Evolutionary conservation across 2,113 vertebrate species (phyloP), one percentile per base, ranked within the genome.

Genomic region (Eretmochelys imbricata): DNA sequence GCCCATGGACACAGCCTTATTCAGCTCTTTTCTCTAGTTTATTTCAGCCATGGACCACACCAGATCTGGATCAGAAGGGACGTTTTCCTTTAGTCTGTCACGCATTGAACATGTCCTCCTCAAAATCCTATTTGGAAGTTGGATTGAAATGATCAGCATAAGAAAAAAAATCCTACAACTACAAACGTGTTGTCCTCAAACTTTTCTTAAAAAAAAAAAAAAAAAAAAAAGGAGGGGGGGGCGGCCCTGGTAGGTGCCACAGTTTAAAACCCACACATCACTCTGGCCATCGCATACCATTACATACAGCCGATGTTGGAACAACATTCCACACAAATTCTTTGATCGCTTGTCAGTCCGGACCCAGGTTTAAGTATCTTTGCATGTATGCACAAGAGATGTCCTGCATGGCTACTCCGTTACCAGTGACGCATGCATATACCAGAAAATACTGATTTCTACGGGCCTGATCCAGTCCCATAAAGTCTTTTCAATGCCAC

Each of bases 301-400:
- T n/a, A 20, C 35, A 69, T 69, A 1, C 9, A 0, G 13, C 17
- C 49, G 1, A 38, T 57, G 0, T 2, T 1, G 1, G 55, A 3
- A 4, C 6, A 3, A 4, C 6, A 0, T 3, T 87, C 62, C 1
- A 17, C 80, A 4, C 16, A 16, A 35, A 69, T 20, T 89, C 69
- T 89, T 17, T 20, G 1, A 13, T n/a, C 13, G 8, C 38, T 42
- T 0, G 0, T 3, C 87, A 87, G 76, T 53, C 85, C 72, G 1
- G 0, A 0, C 87, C 50, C 1, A 0, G 0, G 1, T 38, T 16
- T 6, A 0, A n/a, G 29, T 3, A 84, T 50, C 29, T 25, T 5
- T 75, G 69, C 35, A 0, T 8, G 0, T 0, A 0, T 19, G 49
- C 29, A 0, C 48, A 27, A 81, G 81, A 1, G 13, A 0, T 10